phyloP scores from a whole-genome alignment of 2,797 vertebrate species.

The Vultur gryphus region DNA sequence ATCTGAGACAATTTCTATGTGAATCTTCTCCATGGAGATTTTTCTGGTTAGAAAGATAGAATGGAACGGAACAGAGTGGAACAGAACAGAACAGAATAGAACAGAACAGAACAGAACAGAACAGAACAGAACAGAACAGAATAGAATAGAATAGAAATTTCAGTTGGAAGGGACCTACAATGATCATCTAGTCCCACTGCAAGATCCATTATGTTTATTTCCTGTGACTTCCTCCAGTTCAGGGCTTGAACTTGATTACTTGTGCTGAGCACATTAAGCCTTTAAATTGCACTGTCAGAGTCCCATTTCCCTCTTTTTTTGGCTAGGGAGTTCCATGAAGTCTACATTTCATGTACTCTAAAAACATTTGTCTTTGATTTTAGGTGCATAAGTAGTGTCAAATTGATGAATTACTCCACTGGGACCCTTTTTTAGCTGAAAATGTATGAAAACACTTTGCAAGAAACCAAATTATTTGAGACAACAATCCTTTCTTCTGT shows the following conservation, averaged over 20 bases:
- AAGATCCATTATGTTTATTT: background rate
- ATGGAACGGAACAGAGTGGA: rapidly evolving
- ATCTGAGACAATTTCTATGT: background rate
- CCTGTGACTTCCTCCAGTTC: background rate
- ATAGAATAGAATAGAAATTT: background rate
- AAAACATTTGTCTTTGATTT: background rate
- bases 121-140: background rate
- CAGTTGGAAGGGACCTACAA: background rate
- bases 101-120: rapidly evolving
- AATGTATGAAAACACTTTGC: background rate
- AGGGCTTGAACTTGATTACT: background rate
- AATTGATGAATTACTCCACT: background rate
- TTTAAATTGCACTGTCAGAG: background rate
- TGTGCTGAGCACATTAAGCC: background rate
- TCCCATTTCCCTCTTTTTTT: background rate
- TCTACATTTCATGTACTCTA: background rate
- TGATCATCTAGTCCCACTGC: background rate
- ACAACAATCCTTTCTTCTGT: background rate
- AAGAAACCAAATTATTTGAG: background rate
- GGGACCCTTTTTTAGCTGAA: background rate
- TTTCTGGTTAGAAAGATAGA: background rate
- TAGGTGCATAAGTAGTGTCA: background rate
- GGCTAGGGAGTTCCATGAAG: background rate
- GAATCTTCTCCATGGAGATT: background rate
- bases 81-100: no score